phyloP scores from a whole-genome alignment of 2,888 invertebrate genomes.

The Lithosia quadra region DNA sequence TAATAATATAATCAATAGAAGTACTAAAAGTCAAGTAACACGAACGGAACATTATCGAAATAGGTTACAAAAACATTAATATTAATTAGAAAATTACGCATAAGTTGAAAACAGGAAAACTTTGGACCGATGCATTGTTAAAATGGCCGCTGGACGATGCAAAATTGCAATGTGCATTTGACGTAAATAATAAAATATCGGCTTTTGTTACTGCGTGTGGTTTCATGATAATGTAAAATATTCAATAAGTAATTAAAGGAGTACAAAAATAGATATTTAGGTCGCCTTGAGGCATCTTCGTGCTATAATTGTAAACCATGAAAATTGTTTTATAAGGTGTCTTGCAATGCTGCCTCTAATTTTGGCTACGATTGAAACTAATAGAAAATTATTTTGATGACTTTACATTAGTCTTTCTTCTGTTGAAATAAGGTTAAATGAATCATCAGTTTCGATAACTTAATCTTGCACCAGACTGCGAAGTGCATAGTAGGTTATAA shows the following conservation, averaged over 20 bases:
- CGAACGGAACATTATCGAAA: slow-evolving; percentile 40
- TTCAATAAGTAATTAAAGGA: not conserved
- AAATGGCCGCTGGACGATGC: slow-evolving; percentile 20
- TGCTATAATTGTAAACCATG: too few species aligned
- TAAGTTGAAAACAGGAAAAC: slow-evolving; percentile 71
- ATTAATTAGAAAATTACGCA: slow-evolving; percentile 48
- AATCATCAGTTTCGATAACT: too few species aligned
- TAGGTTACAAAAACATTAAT: slow-evolving; percentile 45
- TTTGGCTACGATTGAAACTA: too few species aligned
- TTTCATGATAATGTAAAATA: slow-evolving; percentile 13
- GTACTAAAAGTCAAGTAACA: slow-evolving; percentile 10
- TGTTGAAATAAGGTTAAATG: too few species aligned
- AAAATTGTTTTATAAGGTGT: too few species aligned
- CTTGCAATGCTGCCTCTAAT: too few species aligned
- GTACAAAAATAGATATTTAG: not conserved
- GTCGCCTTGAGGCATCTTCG: not conserved
- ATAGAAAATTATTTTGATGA: too few species aligned
- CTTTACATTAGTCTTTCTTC: too few species aligned
- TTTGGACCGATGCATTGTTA: slow-evolving; percentile 32
- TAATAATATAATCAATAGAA: not conserved
- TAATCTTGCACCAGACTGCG: too few species aligned
- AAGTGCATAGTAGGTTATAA: too few species aligned
- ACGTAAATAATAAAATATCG: slow-evolving; percentile 14
- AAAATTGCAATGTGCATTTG: slow-evolving; percentile 19
- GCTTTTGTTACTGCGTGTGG: slow-evolving; percentile 9